These are phyloP conservation scores for Drosophila navojoa DNA, from an alignment of 1,140 invertebrate genomes.

Conservation along the genomic window DNA sequence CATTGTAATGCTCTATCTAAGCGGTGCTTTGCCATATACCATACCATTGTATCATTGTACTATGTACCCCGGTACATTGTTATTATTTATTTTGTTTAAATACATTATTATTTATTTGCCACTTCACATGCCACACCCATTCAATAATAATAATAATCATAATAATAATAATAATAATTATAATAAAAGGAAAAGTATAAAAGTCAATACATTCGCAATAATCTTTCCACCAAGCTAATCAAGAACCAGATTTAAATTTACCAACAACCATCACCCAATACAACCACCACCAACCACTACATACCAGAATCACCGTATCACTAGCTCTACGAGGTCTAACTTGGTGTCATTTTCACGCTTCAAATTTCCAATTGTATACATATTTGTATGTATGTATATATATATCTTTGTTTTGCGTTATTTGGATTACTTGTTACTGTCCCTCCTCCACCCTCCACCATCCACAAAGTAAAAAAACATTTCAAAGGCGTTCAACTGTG, in stretches of 20 bases:
- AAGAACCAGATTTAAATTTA: conserved; percentile 50
- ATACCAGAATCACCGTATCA: conserved; percentile 76
- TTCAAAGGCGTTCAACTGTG: conserved; percentile 53
- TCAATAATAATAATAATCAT: conserved; percentile 27
- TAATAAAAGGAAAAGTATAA: neutral
- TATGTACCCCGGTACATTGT: conserved; percentile 12
- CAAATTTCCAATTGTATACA: conserved; percentile 45
- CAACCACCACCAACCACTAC: conserved; percentile 27
- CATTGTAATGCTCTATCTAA: conserved; percentile 7
- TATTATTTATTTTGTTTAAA: conserved; percentile 15
- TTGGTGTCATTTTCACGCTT: conserved; percentile 82
- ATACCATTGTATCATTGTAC: neutral
- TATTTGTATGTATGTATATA: conserved; percentile 15
- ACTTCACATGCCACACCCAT: conserved; percentile 44
- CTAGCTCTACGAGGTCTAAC: conserved; percentile 78
- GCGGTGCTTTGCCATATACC: conserved; percentile 7
- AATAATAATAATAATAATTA: too few species aligned
- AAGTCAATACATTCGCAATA: conserved; percentile 35
- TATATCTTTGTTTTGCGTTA: conserved; percentile 37
- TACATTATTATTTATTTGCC: conserved; percentile 24
- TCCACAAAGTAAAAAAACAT: neutral
- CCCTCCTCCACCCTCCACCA: conserved; percentile 1
- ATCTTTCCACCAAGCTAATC: conserved; percentile 72
- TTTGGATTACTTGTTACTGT: conserved; percentile 50
- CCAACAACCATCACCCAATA: conserved; percentile 62